These are phyloP conservation scores for Laothoe populi DNA, from an alignment of 2,888 invertebrate genomes.

Conservation along the genomic window DNA sequence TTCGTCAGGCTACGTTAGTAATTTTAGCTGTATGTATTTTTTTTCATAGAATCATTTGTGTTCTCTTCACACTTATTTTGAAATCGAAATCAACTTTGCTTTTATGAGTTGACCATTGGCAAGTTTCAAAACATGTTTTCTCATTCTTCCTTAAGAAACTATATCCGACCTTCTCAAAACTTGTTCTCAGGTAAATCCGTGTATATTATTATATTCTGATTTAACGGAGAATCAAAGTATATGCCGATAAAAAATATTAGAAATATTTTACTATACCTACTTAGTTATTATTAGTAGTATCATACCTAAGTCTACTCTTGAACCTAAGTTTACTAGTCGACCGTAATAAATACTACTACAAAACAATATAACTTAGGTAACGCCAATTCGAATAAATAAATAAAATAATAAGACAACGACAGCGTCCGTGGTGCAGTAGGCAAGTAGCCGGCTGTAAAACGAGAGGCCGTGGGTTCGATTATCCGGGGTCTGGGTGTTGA, in stretches of 20 bases:
- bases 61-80: neutral
- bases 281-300: too few species aligned
- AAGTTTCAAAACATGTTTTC: neutral
- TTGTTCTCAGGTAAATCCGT: neutral
- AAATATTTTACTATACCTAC: too few species aligned
- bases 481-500: too few species aligned
- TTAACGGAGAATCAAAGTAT: neutral
- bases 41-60: neutral
- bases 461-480: too few species aligned
- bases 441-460: too few species aligned
- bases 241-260: neutral
- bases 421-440: too few species aligned
- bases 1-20: slow-evolving; percentile 2
- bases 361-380: neutral
- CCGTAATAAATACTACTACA: neutral
- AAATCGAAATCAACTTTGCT: neutral
- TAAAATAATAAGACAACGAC: too few species aligned
- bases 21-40: slow-evolving; percentile 9
- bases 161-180: neutral
- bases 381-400: neutral
- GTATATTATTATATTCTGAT: neutral
- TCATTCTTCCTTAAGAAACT: slow-evolving; percentile 10
- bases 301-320: neutral
- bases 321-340: neutral
- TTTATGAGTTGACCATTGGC: neutral